Percentiles rank a stretch among this genome's conserved stretches.
Conservation (phyloP, 2,113 vertebrate species). For the Amia ocellicauda region DNA sequence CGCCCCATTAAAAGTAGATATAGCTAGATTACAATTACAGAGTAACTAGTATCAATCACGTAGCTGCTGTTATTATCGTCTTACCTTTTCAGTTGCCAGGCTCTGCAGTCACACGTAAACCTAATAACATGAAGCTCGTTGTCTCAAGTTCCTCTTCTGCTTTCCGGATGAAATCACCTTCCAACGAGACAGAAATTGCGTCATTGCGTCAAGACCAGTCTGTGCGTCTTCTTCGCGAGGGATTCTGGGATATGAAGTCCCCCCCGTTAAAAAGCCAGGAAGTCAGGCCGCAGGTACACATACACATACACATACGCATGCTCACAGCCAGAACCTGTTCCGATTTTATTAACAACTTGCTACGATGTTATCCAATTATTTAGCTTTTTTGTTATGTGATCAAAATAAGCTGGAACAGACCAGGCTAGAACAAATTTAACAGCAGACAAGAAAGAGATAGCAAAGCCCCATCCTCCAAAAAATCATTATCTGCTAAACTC, state of each 20-base stretch:
- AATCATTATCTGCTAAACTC: no score
- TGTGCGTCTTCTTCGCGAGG: slow-evolving; percentile 11
- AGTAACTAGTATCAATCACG: neutral
- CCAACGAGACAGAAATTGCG: slow-evolving; percentile 74
- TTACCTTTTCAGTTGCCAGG: slow-evolving; percentile 40
- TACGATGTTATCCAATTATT: no score
- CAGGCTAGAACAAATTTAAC: no score
- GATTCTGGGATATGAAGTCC: slow-evolving; percentile 55
- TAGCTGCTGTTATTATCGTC: slow-evolving; percentile 2
- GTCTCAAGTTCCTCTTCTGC: neutral
- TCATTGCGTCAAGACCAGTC: slow-evolving; percentile 47
- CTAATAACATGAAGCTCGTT: neutral
- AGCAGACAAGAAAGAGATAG: no score
- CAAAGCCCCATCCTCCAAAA: no score
- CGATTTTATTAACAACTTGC: no score
- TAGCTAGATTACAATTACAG: neutral
- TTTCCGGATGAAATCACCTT: slow-evolving; percentile 61
- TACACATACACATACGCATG: no score
- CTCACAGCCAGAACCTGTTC: no score
- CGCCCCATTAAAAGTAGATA: neutral
- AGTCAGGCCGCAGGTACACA: no score
- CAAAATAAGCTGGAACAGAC: no score
- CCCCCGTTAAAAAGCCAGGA: no score
- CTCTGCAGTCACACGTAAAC: neutral
- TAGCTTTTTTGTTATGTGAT: no score